phyloP scores from a whole-genome alignment of 2,888 invertebrate species.

The Spodoptera exigua region DNA sequence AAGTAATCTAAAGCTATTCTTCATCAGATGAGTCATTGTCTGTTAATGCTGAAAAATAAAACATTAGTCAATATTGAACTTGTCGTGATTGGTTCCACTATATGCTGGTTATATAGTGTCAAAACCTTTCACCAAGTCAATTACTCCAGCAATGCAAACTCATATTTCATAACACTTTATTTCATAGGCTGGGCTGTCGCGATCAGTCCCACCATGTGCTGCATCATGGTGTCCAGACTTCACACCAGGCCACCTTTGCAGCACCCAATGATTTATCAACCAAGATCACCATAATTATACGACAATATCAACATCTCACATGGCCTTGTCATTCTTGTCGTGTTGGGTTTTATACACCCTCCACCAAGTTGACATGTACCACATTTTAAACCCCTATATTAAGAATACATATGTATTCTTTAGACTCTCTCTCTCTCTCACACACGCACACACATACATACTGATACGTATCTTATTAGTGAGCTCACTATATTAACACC shows the following conservation, averaged over 20 bases:
- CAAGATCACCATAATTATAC: neutral
- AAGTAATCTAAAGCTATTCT: constrained; percentile 2
- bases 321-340: too few species aligned
- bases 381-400: too few species aligned
- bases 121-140: constrained; percentile 6
- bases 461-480: too few species aligned
- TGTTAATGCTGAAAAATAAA: neutral
- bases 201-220: constrained; percentile 12
- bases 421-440: too few species aligned
- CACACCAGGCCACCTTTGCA: constrained; percentile 11
- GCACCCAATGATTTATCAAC: too few species aligned
- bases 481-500: constrained; percentile 7
- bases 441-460: neutral
- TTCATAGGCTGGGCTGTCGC: constrained; percentile 1
- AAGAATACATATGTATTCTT: too few species aligned
- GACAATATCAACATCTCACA: constrained; percentile 7
- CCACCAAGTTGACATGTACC: too few species aligned
- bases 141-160: neutral
- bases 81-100: constrained; percentile 2
- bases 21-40: neutral
- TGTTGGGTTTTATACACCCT: too few species aligned
- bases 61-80: constrained; percentile 1
- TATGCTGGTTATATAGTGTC: constrained; percentile 5
- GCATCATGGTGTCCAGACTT: constrained; percentile 8
- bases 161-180: neutral